These are phyloP conservation scores for Falco concolor DNA, from an alignment of 2,797 vertebrate species.

Conservation along the genomic window DNA sequence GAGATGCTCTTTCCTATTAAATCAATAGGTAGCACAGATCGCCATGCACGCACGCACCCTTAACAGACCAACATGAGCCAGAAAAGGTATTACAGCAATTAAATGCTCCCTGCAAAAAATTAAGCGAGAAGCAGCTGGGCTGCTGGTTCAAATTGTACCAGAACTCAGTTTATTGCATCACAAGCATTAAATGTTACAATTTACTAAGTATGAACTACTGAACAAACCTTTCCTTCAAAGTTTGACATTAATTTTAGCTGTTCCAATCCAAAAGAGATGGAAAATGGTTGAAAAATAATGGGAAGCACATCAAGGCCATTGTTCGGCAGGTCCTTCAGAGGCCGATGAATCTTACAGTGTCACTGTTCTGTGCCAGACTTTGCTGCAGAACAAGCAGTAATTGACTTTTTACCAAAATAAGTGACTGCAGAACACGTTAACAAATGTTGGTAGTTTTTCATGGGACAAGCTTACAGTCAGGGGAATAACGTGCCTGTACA, in stretches of 20 bases:
- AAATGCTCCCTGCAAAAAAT: background rate
- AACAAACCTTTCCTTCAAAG: conserved; percentile 70
- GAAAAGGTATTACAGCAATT: background rate
- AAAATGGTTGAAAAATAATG: conserved; percentile 6
- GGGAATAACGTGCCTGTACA: background rate
- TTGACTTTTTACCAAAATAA: conserved; percentile 46
- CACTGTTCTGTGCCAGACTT: background rate
- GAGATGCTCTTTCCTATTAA: conserved; percentile 45
- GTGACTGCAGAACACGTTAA: background rate
- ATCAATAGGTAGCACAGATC: conserved; percentile 27
- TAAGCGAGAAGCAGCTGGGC: background rate
- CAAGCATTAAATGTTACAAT: conserved; percentile 82
- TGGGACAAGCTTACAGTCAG: background rate
- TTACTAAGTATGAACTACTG: conserved; percentile 68
- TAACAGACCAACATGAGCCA: background rate
- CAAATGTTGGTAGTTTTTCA: background rate
- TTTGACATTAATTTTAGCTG: conserved; percentile 75
- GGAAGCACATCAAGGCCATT: conserved; percentile 12
- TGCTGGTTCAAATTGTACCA: conserved; percentile 31
- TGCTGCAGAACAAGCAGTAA: conserved; percentile 5
- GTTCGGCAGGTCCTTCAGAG: background rate
- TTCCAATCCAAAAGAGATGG: conserved; percentile 20
- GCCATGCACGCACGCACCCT: background rate
- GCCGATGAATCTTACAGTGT: background rate
- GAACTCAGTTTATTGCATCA: conserved; percentile 41